Base-by-base conservation (phyloP, 1,140 invertebrate species). In the Nasonia vitripennis region DNA sequence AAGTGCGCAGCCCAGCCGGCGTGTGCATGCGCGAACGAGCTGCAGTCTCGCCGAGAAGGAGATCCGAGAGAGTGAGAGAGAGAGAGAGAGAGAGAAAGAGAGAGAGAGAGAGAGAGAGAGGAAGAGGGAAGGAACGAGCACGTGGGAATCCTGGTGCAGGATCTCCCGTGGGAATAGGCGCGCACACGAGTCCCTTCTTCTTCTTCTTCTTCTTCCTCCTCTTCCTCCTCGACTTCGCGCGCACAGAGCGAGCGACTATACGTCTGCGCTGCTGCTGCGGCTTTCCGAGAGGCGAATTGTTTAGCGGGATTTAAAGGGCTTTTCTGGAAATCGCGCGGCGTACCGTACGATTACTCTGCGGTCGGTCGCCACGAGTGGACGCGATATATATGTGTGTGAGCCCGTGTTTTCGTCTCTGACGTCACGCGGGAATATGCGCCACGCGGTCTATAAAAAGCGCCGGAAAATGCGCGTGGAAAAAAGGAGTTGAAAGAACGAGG, bases 161-260 rank as follows among this genome's bases (percentile, higher is more conserved):
- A 78, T 79, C 77, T 55, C 82, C 62, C 82, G 82, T 81, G 80
- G 85, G 85, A 82, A 87, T 81, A 70, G 51, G 41, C 86, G 70
- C 73, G 78, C 83, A 86, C 68, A 45, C 81, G 27, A 70, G 67
- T 86, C 86, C 75, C 78, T 75, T 71, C 23, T 37, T 11, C 23
- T 67, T n/a, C 55, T 9, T 55, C 12, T 0, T 34, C 34, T 6
- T 11, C 23, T 41, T n/a, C 55, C 10, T 55, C 12, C 17, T 55
- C 12, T 5, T 55, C 51, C 51, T 55, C 55, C n/a, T n/a, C 14
- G 55, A 62, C 55, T 62, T 62, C 14, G 20, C 41, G 41, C 41
- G 41, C 55, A 20, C 20, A 55, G 51, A 55, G 51, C 51, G 12
- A 55, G 27, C 41, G 6, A 45, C 10, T 62, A 9, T 41, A 45